phyloP scores from a whole-genome alignment of 2,797 vertebrate species.

The Masticophis lateralis region DNA sequence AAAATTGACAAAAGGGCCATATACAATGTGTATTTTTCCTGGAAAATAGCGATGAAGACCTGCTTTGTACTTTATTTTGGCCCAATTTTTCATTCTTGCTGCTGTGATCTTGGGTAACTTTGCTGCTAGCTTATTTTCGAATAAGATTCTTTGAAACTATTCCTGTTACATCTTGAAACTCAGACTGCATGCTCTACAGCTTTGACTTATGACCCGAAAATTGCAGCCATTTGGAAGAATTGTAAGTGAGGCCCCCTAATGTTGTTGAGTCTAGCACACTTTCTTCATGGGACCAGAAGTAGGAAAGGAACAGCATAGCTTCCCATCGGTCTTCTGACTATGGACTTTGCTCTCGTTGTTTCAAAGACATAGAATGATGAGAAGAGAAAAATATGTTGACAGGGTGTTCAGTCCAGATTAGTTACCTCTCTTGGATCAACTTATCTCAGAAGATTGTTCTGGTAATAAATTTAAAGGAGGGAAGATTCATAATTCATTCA shows the following conservation, averaged over 20 bases:
- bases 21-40: neutral
- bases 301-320: neutral
- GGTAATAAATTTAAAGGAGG: neutral
- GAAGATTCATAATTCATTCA: neutral
- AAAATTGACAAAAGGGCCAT: neutral
- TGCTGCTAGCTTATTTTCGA: neutral
- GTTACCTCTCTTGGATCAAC: neutral
- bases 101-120: neutral
- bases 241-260: neutral
- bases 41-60: neutral
- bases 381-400: neutral
- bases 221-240: conserved; percentile 9
- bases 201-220: conserved; percentile 25
- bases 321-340: neutral
- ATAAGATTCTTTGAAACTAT: conserved; percentile 2
- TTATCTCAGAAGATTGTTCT: neutral
- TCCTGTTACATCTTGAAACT: neutral
- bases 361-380: neutral
- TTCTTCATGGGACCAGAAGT: neutral
- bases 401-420: neutral
- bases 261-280: neutral
- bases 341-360: neutral
- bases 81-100: neutral
- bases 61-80: neutral
- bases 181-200: neutral